Percentiles rank a stretch among this genome's conserved stretches.
phyloP scores from a whole-genome alignment of 2,888 invertebrate genomes.

The Mythimna pallens region DNA sequence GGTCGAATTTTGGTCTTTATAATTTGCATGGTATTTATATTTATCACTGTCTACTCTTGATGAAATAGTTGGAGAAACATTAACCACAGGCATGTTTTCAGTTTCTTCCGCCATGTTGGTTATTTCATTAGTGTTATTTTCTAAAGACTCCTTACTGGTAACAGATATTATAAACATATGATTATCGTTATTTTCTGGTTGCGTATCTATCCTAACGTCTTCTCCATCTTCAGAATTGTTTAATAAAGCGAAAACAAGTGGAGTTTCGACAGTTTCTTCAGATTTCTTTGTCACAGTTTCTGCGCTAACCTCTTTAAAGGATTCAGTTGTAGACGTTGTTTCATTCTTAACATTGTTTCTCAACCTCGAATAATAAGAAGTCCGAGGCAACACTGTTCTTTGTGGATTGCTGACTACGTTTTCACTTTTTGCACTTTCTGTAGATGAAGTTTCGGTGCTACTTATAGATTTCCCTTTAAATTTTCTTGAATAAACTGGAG shows the following conservation, averaged over 20 bases:
- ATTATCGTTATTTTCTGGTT: slow-evolving; percentile 65
- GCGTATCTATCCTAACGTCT: slow-evolving; percentile 55
- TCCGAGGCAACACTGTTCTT: slow-evolving; percentile 77
- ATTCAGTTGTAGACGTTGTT: slow-evolving; percentile 67
- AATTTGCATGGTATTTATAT: slow-evolving; percentile 84
- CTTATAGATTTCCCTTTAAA: slow-evolving; percentile 67
- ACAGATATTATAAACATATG: slow-evolving; percentile 80
- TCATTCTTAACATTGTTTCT: slow-evolving; percentile 72
- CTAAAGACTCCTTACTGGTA: slow-evolving; percentile 82
- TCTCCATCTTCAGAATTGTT: slow-evolving; percentile 72
- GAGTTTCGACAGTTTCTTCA: slow-evolving; percentile 76
- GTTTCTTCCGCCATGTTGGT: slow-evolving; percentile 72
- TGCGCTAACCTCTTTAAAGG: slow-evolving; percentile 48
- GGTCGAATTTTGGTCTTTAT: slow-evolving; percentile 74
- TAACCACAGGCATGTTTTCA: slow-evolving; percentile 72
- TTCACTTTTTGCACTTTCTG: slow-evolving; percentile 58
- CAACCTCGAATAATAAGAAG: slow-evolving; percentile 82
- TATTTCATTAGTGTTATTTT: slow-evolving; percentile 77
- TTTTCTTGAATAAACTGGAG: slow-evolving; percentile 79
- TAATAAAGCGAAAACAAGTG: slow-evolving; percentile 79
- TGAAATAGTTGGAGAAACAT: slow-evolving; percentile 68
- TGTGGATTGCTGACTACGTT: slow-evolving; percentile 61
- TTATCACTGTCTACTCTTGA: slow-evolving; percentile 70
- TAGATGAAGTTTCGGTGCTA: slow-evolving; percentile 68
- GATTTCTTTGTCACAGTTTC: slow-evolving; percentile 73